These are phyloP conservation scores for Mactromeris polynyma DNA, from an alignment of 2,888 invertebrate species.

Conservation along the genomic window DNA sequence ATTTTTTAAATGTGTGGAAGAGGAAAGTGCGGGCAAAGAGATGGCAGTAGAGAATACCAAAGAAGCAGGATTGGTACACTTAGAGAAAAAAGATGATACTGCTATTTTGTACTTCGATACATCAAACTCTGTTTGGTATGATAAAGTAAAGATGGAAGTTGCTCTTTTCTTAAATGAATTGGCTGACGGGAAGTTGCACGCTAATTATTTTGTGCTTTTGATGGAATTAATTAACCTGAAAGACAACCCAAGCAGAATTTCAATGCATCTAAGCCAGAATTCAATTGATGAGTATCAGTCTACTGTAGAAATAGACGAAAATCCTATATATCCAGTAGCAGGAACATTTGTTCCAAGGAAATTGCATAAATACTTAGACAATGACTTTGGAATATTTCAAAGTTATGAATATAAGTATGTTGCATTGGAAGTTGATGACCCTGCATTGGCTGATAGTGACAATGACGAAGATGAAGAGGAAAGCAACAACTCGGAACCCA, in stretches of 20 bases:
- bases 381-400: constrained; percentile 58
- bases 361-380: constrained; percentile 64
- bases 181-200: not conserved
- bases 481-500: not conserved
- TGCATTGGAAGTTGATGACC: constrained; percentile 69
- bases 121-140: not conserved
- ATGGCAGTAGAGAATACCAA: not conserved
- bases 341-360: constrained; percentile 66
- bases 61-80: not conserved
- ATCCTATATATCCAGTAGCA: constrained; percentile 39
- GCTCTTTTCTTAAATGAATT: not conserved
- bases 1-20: not conserved
- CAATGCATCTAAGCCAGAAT: not conserved
- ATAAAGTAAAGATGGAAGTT: not conserved
- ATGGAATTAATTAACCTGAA: not conserved
- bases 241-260: not conserved
- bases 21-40: not conserved
- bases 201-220: not conserved
- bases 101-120: not conserved
- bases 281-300: not conserved
- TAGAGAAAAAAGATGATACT: not conserved
- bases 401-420: constrained; percentile 63
- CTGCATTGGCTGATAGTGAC: constrained; percentile 10
- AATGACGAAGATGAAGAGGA: not conserved
- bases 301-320: not conserved